A percentile compares a stretch with the other conserved stretches of the same genome.
phyloP scores from a whole-genome alignment of 2,797 vertebrate genomes.

The Hydrocynus forskahlii region DNA sequence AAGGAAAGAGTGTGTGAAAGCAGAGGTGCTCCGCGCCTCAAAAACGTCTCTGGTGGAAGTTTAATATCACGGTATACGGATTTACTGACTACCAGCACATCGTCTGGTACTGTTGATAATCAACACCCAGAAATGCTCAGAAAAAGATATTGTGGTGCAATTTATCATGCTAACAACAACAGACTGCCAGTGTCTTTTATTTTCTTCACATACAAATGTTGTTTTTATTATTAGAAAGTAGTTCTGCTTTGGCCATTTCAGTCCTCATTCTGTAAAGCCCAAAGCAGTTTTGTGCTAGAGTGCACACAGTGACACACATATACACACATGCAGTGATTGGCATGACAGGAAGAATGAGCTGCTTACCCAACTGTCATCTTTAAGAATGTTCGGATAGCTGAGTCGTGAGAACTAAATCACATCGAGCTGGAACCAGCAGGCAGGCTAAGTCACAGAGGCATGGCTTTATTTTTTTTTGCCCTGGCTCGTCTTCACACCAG shows the following conservation, averaged over 20 bases:
- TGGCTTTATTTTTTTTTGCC: conserved; percentile 51
- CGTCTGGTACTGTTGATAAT: too few species aligned
- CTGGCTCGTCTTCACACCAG: conserved; percentile 56
- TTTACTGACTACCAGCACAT: too few species aligned
- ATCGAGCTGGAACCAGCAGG: conserved; percentile 51
- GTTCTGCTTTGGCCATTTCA: conserved; percentile 2
- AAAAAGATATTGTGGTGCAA: too few species aligned
- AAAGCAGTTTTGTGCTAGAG: conserved; percentile 14
- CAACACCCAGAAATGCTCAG: too few species aligned
- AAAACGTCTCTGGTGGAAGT: too few species aligned
- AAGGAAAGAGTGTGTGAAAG: too few species aligned
- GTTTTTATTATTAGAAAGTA: not conserved
- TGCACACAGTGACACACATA: conserved; percentile 24
- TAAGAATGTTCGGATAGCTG: conserved; percentile 38
- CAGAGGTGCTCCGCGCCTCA: too few species aligned
- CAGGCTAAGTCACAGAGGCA: conserved; percentile 53
- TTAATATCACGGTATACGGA: too few species aligned
- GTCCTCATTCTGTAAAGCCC: conserved; percentile 7
- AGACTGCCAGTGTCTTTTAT: not conserved
- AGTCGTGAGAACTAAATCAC: conserved; percentile 53
- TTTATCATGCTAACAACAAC: too few species aligned
- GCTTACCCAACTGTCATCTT: conserved; percentile 54
- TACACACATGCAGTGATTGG: conserved; percentile 53
- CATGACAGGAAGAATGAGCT: conserved; percentile 39
- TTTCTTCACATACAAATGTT: too few species aligned